Percentiles rank a stretch among this genome's conserved stretches.
Evolutionary conservation across 2,113 vertebrate species (phyloP).

Genomic region (Boleophthalmus pectinirostris): DNA sequence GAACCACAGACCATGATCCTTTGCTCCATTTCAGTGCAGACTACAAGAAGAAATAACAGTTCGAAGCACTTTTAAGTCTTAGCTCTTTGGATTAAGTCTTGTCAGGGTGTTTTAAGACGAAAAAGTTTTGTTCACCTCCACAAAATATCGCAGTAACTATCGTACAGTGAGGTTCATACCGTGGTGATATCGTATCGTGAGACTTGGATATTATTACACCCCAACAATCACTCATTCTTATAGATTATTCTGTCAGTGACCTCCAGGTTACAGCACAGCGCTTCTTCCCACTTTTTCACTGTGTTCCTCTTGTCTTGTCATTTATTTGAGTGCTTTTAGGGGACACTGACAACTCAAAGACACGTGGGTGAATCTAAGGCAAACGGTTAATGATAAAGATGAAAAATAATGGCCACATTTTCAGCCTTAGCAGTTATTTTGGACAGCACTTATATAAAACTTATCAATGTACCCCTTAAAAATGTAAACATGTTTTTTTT

Average conservation of each 20-base stretch:
- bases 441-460: too few species aligned
- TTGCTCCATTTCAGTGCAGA: too few species aligned
- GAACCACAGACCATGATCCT: too few species aligned
- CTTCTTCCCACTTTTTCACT: slow-evolving; percentile 64
- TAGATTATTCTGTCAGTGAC: slow-evolving; percentile 70
- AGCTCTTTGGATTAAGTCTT: too few species aligned
- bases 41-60: too few species aligned
- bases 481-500: background rate
- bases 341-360: slow-evolving; percentile 58
- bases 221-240: slow-evolving; percentile 68
- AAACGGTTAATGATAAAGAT: too few species aligned
- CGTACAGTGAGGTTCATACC: too few species aligned
- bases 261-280: slow-evolving; percentile 56
- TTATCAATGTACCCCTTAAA: background rate
- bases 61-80: too few species aligned
- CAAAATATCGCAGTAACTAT: too few species aligned
- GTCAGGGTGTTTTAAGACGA: too few species aligned
- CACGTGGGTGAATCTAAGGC: background rate
- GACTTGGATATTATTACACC: slow-evolving; percentile 69
- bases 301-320: slow-evolving; percentile 53
- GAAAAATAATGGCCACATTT: background rate
- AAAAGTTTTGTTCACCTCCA: too few species aligned
- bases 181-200: too few species aligned
- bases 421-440: background rate
- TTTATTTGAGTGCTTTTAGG: slow-evolving; percentile 49